Evolutionary conservation across 2,113 vertebrate genomes (phyloP), one percentile per base, ranked within the genome.

Genomic region (Ptychochromis oligacanthus): DNA sequence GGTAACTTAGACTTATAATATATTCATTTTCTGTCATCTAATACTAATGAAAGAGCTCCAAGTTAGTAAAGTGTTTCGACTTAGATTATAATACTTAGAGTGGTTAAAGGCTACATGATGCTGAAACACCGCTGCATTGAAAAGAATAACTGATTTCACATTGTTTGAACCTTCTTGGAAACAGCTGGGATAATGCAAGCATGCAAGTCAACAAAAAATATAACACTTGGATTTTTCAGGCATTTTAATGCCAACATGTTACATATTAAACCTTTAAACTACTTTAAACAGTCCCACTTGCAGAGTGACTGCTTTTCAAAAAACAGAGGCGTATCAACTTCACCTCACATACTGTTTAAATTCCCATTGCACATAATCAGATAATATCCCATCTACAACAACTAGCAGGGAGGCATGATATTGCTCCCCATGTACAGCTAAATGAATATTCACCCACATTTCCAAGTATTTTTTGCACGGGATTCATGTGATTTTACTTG

Each of bases 251-350:
- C 40, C 40, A 67, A 49, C 22, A 18, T 28, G 26, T 72, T 72
- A 1, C 26, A n/a, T 52, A 72, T 54, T 7, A 72, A 52, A 72
- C 26, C 0, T 31, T 72, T 52, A 72, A 72, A 52, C 46, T 13
- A 28, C 26, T 31, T 72, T 72, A 54, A 72, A 54, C 18, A 72
- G 43, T 72, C 36, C 36, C 67, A 34, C 17, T 52, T 7, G 26
- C 20, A 11, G 24, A 59, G 28, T 34, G 20, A 75, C 46, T 72
- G 49, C 82, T 79, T 60, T 15, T 77, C 87, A 80, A 80, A n/a
- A 89, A 90, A 83, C 46, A 58, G 65, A 81, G 82, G 61, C 54
- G 70, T 85, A 90, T 92, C 77, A 28, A 43, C 89, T 85, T 91
- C 80, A 87, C 57, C 72, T 85, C 72, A 38, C 79, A 81, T 82